A percentile compares a stretch with the other conserved stretches of the same genome.
phyloP scores from a whole-genome alignment of 1,140 invertebrate genomes.

The Drosophila nannoptera region DNA sequence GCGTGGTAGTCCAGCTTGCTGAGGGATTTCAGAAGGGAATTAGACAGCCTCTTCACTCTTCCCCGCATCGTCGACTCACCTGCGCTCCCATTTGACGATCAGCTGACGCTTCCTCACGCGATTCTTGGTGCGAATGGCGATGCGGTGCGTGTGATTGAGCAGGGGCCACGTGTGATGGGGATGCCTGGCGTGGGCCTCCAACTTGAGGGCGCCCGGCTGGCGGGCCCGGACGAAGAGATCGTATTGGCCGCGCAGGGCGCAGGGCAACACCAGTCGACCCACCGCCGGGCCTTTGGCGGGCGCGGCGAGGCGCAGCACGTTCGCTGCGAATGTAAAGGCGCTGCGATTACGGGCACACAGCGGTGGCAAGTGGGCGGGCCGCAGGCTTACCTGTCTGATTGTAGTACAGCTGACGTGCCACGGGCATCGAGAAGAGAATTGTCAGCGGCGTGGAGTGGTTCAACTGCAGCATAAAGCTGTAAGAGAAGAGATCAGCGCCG shows the following conservation, averaged over 20 bases:
- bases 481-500: constrained; percentile 24
- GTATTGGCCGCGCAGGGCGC: constrained; percentile 72
- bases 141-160: constrained; percentile 66
- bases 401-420: constrained; percentile 75
- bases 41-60: neutral
- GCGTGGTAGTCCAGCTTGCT: constrained; percentile 75
- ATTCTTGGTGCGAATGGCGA: constrained; percentile 73
- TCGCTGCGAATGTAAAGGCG: constrained; percentile 47
- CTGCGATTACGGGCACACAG: constrained; percentile 3
- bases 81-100: constrained; percentile 77
- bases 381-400: constrained; percentile 74
- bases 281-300: constrained; percentile 33
- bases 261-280: constrained; percentile 68
- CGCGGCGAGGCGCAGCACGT: constrained; percentile 58
- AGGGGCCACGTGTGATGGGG: constrained; percentile 67
- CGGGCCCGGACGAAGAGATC: constrained; percentile 71
- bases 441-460: constrained; percentile 73
- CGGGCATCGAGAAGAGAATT: constrained; percentile 71
- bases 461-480: constrained; percentile 71
- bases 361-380: neutral
- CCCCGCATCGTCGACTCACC: constrained; percentile 42
- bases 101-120: constrained; percentile 74
- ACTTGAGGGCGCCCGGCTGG: constrained; percentile 61
- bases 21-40: neutral
- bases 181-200: constrained; percentile 69